Conservation (phyloP, 2,113 vertebrate species). For the Haliaeetus leucogaster region DNA sequence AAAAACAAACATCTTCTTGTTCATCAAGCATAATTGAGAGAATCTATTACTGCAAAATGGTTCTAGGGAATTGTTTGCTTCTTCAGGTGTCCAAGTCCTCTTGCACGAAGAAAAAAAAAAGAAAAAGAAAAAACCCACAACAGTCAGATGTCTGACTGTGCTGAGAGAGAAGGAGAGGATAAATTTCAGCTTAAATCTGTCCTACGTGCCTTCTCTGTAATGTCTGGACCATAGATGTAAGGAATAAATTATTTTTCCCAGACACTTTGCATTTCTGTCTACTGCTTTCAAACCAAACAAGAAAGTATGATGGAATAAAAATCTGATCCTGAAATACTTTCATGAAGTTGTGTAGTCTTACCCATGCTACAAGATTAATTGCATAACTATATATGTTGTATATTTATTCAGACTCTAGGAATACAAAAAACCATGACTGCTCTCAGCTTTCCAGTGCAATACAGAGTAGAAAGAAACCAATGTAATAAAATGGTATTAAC, state of each 20-base stretch:
- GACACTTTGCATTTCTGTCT: neutral
- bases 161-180: neutral
- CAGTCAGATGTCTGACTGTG: neutral
- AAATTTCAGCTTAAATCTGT: neutral
- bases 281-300: neutral
- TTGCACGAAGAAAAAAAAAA: neutral
- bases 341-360: neutral
- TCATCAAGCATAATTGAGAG: neutral
- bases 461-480: neutral
- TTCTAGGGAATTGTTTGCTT: neutral
- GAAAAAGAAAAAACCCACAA: accelerated
- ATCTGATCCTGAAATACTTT: neutral
- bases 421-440: neutral
- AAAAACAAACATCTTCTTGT: neutral
- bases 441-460: neutral
- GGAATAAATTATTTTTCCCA: neutral
- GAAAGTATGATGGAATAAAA: neutral
- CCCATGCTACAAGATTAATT: neutral
- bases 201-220: neutral
- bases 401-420: neutral
- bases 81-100: neutral
- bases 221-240: neutral
- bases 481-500: neutral
- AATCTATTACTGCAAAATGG: neutral
- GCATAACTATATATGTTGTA: neutral